phyloP scores from a whole-genome alignment of 2,797 vertebrate genomes.

The Halcyon leucocephala region DNA sequence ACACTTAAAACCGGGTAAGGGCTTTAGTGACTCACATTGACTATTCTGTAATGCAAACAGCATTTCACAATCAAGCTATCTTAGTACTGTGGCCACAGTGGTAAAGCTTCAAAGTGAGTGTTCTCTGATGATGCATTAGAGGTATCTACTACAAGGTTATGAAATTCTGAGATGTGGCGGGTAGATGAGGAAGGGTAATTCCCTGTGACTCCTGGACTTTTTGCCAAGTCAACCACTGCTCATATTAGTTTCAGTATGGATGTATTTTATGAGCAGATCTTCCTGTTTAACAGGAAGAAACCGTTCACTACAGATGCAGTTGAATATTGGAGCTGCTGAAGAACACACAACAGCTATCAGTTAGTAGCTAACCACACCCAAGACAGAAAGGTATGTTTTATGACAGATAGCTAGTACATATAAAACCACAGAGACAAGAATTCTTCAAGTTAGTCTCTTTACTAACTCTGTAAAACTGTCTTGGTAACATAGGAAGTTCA shows the following conservation, averaged over 20 bases:
- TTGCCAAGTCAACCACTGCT: background rate
- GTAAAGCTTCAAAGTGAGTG: background rate
- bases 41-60: background rate
- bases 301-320: background rate
- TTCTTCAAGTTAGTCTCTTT: background rate
- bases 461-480: background rate
- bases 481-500: background rate
- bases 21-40: background rate
- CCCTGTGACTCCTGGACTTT: background rate
- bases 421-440: background rate
- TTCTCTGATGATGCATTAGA: background rate
- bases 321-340: background rate
- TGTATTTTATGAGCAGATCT: background rate
- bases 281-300: background rate
- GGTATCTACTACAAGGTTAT: background rate
- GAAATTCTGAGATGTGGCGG: background rate
- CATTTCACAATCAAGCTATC: background rate
- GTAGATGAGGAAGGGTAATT: background rate
- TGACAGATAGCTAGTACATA: background rate
- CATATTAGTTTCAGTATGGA: background rate
- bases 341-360: background rate
- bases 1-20: background rate
- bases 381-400: background rate
- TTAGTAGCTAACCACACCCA: background rate
- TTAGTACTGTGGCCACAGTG: background rate